phyloP scores from a whole-genome alignment of 2,888 invertebrate species.

The Diaprepes abbreviatus region DNA sequence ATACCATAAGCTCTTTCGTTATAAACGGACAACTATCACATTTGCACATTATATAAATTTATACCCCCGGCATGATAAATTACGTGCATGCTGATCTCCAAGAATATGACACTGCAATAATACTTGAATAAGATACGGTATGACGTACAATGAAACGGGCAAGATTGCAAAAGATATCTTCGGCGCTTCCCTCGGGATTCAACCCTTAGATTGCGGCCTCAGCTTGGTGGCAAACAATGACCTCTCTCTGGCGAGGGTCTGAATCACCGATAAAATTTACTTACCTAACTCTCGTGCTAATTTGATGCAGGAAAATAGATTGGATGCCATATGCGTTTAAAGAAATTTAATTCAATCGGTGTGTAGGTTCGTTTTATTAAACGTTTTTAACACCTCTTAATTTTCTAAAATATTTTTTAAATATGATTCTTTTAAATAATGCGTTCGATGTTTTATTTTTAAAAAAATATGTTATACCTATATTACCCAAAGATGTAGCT shows the following conservation, averaged over 20 bases:
- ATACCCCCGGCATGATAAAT: conserved; percentile 36
- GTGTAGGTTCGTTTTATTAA: conserved; percentile 15
- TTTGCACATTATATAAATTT: conserved; percentile 42
- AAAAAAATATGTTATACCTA: too few species aligned
- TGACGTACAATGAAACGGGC: conserved; percentile 44
- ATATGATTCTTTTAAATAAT: too few species aligned
- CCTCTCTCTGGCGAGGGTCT: conserved; percentile 34
- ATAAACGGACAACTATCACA: conserved; percentile 32
- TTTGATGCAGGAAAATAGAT: conserved; percentile 32
- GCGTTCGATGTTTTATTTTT: too few species aligned
- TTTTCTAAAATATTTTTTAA: too few species aligned
- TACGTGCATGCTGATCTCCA: conserved; percentile 31
- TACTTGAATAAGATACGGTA: conserved; percentile 41
- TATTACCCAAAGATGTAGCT: too few species aligned
- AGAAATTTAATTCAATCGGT: conserved; percentile 20
- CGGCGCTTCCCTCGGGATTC: conserved; percentile 28
- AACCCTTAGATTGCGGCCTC: conserved; percentile 41
- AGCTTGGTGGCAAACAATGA: conserved; percentile 42
- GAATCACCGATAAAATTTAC: conserved; percentile 46
- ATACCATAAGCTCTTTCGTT: neutral
- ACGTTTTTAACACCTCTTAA: too few species aligned
- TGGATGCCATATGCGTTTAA: conserved; percentile 35
- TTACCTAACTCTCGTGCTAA: conserved; percentile 41
- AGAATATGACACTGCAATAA: conserved; percentile 48
- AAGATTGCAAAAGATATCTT: conserved; percentile 44